A percentile compares a stretch with the other conserved stretches of the same genome.
These are phyloP conservation scores for Prenolepis imparis DNA, from an alignment of 2,888 invertebrate genomes.

Conservation along the genomic window DNA sequence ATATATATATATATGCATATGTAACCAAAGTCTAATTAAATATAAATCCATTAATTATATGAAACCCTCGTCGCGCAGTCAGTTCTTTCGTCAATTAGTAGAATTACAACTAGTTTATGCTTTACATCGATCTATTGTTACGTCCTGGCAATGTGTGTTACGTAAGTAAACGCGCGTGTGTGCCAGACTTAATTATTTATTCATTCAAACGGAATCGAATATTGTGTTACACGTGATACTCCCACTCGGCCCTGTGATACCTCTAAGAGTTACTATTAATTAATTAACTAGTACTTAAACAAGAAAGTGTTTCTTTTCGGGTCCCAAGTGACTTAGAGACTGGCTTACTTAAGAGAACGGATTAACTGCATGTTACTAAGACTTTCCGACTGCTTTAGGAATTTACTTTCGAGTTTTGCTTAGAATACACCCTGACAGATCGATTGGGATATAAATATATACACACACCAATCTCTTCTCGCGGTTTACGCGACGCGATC, in stretches of 20 bases:
- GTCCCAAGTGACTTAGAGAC: conserved; percentile 82
- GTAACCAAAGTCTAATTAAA: conserved; percentile 52
- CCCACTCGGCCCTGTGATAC: conserved; percentile 62
- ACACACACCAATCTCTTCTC: background rate
- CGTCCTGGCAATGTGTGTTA: conserved; percentile 29
- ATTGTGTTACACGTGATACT: conserved; percentile 59
- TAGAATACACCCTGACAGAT: conserved; percentile 49
- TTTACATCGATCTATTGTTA: conserved; percentile 41
- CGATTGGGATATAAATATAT: conserved; percentile 24
- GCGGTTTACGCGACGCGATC: conserved; percentile 13
- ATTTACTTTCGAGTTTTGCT: conserved; percentile 56
- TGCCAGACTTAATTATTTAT: conserved; percentile 44
- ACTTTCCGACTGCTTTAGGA: conserved; percentile 38
- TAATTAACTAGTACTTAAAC: conserved; percentile 82
- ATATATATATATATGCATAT: no score
- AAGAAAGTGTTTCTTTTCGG: conserved; percentile 80
- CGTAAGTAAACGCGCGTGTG: conserved; percentile 24
- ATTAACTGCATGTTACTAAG: conserved; percentile 55
- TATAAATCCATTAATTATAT: conserved; percentile 46
- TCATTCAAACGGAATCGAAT: conserved; percentile 46
- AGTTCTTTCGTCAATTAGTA: conserved; percentile 51
- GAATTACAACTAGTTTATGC: conserved; percentile 47
- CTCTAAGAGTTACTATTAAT: conserved; percentile 77
- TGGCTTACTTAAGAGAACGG: conserved; percentile 75
- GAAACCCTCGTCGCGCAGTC: conserved; percentile 54